phyloP scores from a whole-genome alignment of 2,797 vertebrate genomes.

The Molossus molossus region DNA sequence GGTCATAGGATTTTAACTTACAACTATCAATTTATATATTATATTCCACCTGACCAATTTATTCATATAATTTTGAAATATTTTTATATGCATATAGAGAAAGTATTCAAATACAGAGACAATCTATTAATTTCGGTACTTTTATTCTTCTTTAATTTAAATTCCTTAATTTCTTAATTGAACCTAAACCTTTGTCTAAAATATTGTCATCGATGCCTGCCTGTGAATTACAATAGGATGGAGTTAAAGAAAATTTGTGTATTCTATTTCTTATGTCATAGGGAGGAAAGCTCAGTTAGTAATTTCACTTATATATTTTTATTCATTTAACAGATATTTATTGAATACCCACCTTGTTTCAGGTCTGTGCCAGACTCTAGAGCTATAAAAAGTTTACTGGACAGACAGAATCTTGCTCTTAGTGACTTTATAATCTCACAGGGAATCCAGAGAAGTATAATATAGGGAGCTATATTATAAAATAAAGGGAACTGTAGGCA shows the following conservation, averaged over 20 bases:
- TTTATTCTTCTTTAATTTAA: slow-evolving; percentile 41
- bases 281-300: background rate
- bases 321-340: background rate
- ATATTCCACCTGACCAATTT: background rate
- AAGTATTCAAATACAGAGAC: slow-evolving; percentile 16
- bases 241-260: slow-evolving; percentile 6
- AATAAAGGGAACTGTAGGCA: background rate
- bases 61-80: slow-evolving; percentile 17
- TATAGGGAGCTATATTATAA: background rate
- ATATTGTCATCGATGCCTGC: background rate
- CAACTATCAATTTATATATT: background rate
- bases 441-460: background rate
- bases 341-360: background rate
- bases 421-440: background rate
- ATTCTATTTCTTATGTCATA: slow-evolving; percentile 19
- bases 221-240: slow-evolving; percentile 24
- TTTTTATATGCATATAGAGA: background rate
- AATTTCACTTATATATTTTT: slow-evolving; percentile 46
- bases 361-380: background rate
- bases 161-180: slow-evolving; percentile 29
- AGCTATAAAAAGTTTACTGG: background rate
- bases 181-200: slow-evolving; percentile 28
- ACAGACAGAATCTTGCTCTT: background rate
- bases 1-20: slow-evolving; percentile 44
- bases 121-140: slow-evolving; percentile 45